phyloP scores from a whole-genome alignment of 1,140 invertebrate species.

The Periplaneta americana region DNA sequence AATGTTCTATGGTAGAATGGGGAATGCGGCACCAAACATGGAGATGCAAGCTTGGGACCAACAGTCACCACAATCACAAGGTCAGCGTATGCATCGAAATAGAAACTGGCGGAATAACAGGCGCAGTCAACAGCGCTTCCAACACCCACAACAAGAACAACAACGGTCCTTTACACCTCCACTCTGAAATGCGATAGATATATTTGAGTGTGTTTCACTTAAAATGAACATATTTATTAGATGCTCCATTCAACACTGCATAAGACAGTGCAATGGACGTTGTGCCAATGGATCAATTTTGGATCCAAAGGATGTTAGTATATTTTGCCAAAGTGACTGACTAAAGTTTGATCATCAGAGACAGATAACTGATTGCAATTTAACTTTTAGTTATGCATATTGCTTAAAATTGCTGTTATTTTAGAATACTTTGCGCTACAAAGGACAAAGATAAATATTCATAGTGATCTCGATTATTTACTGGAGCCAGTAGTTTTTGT shows the following conservation, averaged over 20 bases:
- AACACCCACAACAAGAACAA: background rate
- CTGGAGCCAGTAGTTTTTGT: background rate
- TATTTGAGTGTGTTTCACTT: too few relatives aligned
- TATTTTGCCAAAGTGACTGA: background rate
- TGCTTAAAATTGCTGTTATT: background rate
- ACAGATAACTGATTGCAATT: background rate
- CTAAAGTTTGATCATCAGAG: background rate
- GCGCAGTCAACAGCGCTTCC: background rate
- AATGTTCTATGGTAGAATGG: background rate
- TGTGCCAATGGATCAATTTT: background rate
- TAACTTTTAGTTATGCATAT: background rate
- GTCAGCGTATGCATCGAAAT: background rate
- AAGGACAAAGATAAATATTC: background rate
- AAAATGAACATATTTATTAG: too few relatives aligned
- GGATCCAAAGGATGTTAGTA: background rate
- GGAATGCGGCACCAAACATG: background rate
- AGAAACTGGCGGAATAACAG: slow-evolving; percentile 1
- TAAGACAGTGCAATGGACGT: background rate
- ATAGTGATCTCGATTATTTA: background rate
- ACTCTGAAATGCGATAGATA: background rate
- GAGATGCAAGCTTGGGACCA: background rate
- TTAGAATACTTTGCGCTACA: background rate
- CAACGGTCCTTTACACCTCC: slow-evolving; percentile 1
- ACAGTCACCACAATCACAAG: background rate
- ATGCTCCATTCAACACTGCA: background rate